Conservation (phyloP, 2,888 invertebrate genomes). For the Xestia rhomboidea region DNA sequence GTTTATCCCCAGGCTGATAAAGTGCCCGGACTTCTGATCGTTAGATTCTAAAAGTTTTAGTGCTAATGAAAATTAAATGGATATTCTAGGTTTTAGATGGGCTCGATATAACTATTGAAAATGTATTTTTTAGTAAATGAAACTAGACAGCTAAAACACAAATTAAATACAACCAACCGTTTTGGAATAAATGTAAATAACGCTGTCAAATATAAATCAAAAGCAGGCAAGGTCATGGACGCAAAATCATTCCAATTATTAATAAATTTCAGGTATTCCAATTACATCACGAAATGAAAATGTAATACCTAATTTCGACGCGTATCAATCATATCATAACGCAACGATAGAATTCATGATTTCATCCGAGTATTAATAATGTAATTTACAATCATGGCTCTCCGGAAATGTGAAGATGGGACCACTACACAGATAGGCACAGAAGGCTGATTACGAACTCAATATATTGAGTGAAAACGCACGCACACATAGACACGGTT, state of each 20-base stretch:
- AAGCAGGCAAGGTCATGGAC: neutral
- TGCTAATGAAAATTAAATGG: slow-evolving; percentile 54
- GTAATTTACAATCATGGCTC: slow-evolving; percentile 62
- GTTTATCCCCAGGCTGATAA: slow-evolving; percentile 68
- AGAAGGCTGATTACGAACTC: neutral
- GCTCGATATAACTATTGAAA: neutral
- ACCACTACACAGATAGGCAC: neutral
- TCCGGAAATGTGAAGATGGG: slow-evolving; percentile 42
- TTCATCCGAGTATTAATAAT: slow-evolving; percentile 58
- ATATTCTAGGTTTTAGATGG: neutral
- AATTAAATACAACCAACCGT: neutral
- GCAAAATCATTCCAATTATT: slow-evolving; percentile 20
- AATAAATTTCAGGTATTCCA: slow-evolving; percentile 9
- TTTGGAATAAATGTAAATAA: neutral
- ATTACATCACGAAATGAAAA: slow-evolving; percentile 16
- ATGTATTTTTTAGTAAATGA: neutral
- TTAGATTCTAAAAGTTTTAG: slow-evolving; percentile 53
- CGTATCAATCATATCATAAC: slow-evolving; percentile 62
- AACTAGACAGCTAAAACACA: no score
- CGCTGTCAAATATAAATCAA: neutral
- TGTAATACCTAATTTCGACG: slow-evolving; percentile 22
- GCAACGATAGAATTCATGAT: slow-evolving; percentile 44
- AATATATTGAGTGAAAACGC: neutral
- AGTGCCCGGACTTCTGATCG: slow-evolving; percentile 57
- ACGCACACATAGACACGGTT: neutral